These are phyloP conservation scores for Maccullochella peelii DNA, from an alignment of 2,113 vertebrate genomes.

Conservation along the genomic window DNA sequence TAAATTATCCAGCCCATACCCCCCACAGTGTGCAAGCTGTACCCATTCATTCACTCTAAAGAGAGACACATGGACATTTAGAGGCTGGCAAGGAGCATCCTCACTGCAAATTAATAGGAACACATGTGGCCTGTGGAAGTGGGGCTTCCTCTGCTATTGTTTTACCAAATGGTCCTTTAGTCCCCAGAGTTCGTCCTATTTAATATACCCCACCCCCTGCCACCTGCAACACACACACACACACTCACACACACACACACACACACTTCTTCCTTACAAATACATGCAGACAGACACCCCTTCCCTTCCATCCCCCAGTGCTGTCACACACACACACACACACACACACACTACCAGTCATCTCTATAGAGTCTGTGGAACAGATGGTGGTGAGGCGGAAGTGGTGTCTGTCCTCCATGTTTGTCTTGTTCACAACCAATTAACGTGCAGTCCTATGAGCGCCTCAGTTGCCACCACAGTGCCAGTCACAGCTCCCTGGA, in stretches of 20 bases:
- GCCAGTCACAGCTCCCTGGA: constrained; percentile 42
- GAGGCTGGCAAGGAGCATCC: constrained; percentile 72
- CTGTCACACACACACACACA: constrained; percentile 44
- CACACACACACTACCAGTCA: constrained; percentile 50
- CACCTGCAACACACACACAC: constrained; percentile 48
- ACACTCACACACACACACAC: constrained; percentile 19
- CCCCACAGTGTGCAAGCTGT: constrained; percentile 76
- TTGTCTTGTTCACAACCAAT: constrained; percentile 83
- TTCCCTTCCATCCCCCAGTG: constrained; percentile 38
- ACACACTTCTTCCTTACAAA: constrained; percentile 17
- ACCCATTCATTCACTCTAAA: constrained; percentile 72
- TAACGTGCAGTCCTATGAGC: constrained; percentile 56
- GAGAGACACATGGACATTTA: constrained; percentile 70
- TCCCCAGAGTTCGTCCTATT: constrained; percentile 64
- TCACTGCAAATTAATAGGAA: constrained; percentile 72
- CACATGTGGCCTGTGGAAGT: constrained; percentile 73
- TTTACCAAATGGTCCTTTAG: constrained; percentile 74
- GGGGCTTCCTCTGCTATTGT: constrained; percentile 77
- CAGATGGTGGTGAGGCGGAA: constrained; percentile 82
- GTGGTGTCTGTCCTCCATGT: constrained; percentile 78
- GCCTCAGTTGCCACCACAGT: constrained; percentile 57
- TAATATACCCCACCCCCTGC: constrained; percentile 49
- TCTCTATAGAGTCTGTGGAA: constrained; percentile 67
- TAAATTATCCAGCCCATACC: constrained; percentile 63
- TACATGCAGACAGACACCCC: constrained; percentile 41